Evolutionary conservation across 2,797 vertebrate species (phyloP), one percentile per base, ranked within the genome.

Genomic region (Muraenolepis orangiensis): DNA sequence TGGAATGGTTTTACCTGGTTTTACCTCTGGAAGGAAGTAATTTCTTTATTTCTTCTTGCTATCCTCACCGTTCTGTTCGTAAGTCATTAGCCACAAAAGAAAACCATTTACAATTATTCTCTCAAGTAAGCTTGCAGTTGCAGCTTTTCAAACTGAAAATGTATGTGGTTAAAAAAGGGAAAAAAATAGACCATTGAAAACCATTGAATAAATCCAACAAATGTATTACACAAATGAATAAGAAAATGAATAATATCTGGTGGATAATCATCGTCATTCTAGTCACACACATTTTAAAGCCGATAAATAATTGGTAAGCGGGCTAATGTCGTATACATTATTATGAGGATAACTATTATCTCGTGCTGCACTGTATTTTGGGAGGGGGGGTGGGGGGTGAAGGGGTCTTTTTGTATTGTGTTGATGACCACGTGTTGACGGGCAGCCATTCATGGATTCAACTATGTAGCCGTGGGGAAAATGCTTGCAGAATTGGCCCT

Each of bases 1-100:
- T 78, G 70, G 79, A 85, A 77, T 84, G 81, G 82, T 57, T 57
- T 57, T 57, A 23, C 51, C 20, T 57, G 8, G 57, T 64, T 64
- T 64, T 23, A 64, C 57, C n/a, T 64, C 42, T 23, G 57, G n/a
- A n/a, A 64, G 57, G 57, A 36, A 12, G 18, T 16, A 13, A 8
- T 78, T 70, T 26, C n/a, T 72, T 78, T 28, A 68, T 77, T 74
- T 73, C 61, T 18, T 7, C 68, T 73, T 74, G 36, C 6, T 0
- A 30, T 75, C 61, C 57, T 68, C 36, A 36, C 38, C 26, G n/a
- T 13, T 38, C 66, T 30, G 8, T 81, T 38, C 66, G 34, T 51
- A 31, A 40, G 14, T 61, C 61, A 69, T 75, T 34, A 67, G 14
- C 20, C 57, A 64, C 3, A n/a, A 23, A 12, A 0, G 26, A 12